Evolutionary conservation across 2,113 vertebrate species (phyloP), one percentile per base, ranked within the genome.

Genomic region (Notothenia coriiceps): DNA sequence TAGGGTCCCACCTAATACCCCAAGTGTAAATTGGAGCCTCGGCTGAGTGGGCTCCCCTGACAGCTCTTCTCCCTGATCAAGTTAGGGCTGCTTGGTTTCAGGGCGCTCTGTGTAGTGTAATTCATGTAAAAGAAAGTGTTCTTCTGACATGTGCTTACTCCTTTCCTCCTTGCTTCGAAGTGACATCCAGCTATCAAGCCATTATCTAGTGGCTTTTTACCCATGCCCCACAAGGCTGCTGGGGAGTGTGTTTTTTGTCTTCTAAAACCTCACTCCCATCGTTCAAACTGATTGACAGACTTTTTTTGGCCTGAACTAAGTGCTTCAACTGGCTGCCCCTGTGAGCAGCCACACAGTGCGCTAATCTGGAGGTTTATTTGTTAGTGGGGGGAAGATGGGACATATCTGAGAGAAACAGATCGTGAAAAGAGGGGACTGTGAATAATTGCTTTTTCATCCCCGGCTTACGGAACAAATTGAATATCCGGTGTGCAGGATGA

Each of bases 371-470:
- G 77, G 83, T 91, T 91, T 94, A 92, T 93, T 92, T 90, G 86
- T 90, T 87, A 87, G 83, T 77, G 29, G 63, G 79, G 71, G 59
- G 61, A 76, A 73, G 83, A 78, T 69, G 47, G 81, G 78, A 88
- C 89, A 91, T 94, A 94, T 95, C 94, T 93, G 93, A 88, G 92
- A 94, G 92, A 94, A 94, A 92, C 93, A 94, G 92, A 94, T 95
- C 88, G 85, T 92, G 91, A 92, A 91, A 90, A 90, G 87, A 88
- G 80, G 72, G 86, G 85, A 82, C 93, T 93, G 92, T 93, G 92
- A 94, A 94, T 94, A 94, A 95, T 94, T 94, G 91, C 90, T 93
- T 93, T 94, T 94, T 95, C 89, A 93, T 94, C 92, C 89, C 84
- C 13, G 74, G 88, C 90, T 94, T 94, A 94, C 74, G 87, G 92